These are phyloP conservation scores for Psilanteris sp. DNA, from an alignment of 1,140 invertebrate genomes.

Conservation along the genomic window DNA sequence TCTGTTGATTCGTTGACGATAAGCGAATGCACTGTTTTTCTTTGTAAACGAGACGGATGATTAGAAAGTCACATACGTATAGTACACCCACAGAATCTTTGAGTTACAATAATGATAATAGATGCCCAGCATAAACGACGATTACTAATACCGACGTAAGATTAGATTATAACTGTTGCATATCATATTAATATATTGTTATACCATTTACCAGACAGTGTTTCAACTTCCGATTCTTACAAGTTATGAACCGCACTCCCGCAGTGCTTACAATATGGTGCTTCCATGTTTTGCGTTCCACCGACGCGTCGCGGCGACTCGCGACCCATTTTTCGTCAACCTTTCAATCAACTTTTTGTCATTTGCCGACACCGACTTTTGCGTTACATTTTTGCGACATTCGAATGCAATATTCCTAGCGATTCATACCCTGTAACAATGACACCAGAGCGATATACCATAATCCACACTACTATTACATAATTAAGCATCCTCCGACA, in stretches of 20 bases:
- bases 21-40: slow-evolving; percentile 71
- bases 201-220: slow-evolving; percentile 75
- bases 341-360: not conserved
- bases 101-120: slow-evolving; percentile 70
- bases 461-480: slow-evolving; percentile 58
- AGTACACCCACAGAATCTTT: slow-evolving; percentile 64
- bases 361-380: no score
- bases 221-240: slow-evolving; percentile 57
- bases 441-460: slow-evolving; percentile 60
- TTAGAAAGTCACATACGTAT: slow-evolving; percentile 63
- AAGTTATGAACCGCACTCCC: slow-evolving; percentile 60
- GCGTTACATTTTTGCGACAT: no score
- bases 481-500: slow-evolving; percentile 71
- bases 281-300: slow-evolving; percentile 29
- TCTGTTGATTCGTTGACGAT: slow-evolving; percentile 75
- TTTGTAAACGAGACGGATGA: slow-evolving; percentile 57
- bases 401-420: slow-evolving; percentile 30
- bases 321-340: no score
- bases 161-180: slow-evolving; percentile 81
- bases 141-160: slow-evolving; percentile 76
- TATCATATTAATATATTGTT: slow-evolving; percentile 81
- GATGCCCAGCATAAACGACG: slow-evolving; percentile 78
- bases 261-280: slow-evolving; percentile 2
- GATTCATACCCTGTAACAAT: slow-evolving; percentile 54
- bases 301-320: no score